Percentiles rank a stretch among this genome's conserved stretches.
Conservation (phyloP, 30 jellyfish, hydroid and myxozoan genomes). For the Nemopilema nomurai region DNA sequence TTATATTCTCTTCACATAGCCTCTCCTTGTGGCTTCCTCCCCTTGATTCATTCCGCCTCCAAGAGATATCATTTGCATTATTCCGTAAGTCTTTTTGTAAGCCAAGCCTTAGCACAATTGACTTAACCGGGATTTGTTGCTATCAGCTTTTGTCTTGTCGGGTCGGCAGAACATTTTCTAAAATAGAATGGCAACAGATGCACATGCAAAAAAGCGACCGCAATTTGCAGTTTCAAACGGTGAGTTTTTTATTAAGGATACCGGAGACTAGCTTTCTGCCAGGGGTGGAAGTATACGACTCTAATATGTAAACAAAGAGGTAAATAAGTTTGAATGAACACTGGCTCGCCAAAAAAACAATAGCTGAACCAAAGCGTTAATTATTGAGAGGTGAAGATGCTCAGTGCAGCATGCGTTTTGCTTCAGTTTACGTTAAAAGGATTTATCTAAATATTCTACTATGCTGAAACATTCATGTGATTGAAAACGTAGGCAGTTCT, state of each 20-base stretch:
- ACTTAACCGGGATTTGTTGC: background rate
- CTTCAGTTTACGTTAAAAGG: background rate
- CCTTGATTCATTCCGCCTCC: constrained; percentile 10
- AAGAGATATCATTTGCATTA: constrained; percentile 7
- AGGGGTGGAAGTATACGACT: background rate
- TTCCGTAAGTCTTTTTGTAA: background rate
- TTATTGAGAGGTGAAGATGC: background rate
- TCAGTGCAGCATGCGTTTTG: background rate
- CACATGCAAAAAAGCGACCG: background rate
- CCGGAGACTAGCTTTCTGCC: background rate
- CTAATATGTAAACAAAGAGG: background rate
- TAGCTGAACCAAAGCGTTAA: background rate
- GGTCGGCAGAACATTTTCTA: background rate
- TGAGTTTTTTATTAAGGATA: background rate
- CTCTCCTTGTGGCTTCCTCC: constrained; percentile 1
- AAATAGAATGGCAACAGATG: background rate
- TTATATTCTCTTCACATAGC: background rate
- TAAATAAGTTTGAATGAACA: background rate
- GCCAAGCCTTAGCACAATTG: background rate
- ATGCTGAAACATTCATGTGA: background rate
- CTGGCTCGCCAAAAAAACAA: background rate
- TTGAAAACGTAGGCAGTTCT: background rate
- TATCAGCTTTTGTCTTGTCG: background rate
- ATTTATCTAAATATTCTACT: too few relatives aligned
- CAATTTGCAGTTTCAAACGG: background rate